Evolutionary conservation across 2,113 vertebrate species (phyloP).

Genomic region (Pteronura brasiliensis): DNA sequence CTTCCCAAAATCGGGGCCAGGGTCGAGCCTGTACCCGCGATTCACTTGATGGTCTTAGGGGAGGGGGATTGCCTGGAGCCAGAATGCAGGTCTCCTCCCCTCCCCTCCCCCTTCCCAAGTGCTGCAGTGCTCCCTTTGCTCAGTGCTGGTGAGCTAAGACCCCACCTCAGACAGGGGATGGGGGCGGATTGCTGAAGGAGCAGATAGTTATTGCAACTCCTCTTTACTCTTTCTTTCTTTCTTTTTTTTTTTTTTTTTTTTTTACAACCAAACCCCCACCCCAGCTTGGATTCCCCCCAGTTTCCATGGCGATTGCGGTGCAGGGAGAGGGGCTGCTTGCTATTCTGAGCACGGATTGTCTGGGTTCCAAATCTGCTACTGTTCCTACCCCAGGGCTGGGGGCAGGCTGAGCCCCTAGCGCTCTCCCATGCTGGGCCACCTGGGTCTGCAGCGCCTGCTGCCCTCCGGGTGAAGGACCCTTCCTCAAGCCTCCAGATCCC

Average conservation of each 20-base stretch:
- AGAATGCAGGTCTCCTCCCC: constrained; percentile 34
- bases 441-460: neutral
- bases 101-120: constrained; percentile 8
- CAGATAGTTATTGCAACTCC: constrained; percentile 43
- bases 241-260: constrained; percentile 38
- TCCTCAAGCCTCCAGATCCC: neutral
- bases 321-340: constrained; percentile 83
- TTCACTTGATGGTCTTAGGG: neutral
- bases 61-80: constrained; percentile 42
- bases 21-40: neutral
- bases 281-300: constrained; percentile 78
- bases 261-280: constrained; percentile 51
- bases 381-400: constrained; percentile 57
- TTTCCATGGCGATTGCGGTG: constrained; percentile 83
- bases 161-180: constrained; percentile 26
- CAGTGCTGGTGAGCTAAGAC: neutral
- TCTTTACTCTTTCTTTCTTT: constrained; percentile 31
- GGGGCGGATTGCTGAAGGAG: constrained; percentile 45
- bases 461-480: neutral
- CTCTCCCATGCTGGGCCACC: constrained; percentile 12
- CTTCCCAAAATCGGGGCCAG: neutral
- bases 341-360: constrained; percentile 85
- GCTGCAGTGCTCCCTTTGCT: constrained; percentile 60
- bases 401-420: constrained; percentile 14
- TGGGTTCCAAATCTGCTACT: constrained; percentile 81